Conservation (phyloP, 2,797 vertebrate species). For the Corythornis leucogaster region DNA sequence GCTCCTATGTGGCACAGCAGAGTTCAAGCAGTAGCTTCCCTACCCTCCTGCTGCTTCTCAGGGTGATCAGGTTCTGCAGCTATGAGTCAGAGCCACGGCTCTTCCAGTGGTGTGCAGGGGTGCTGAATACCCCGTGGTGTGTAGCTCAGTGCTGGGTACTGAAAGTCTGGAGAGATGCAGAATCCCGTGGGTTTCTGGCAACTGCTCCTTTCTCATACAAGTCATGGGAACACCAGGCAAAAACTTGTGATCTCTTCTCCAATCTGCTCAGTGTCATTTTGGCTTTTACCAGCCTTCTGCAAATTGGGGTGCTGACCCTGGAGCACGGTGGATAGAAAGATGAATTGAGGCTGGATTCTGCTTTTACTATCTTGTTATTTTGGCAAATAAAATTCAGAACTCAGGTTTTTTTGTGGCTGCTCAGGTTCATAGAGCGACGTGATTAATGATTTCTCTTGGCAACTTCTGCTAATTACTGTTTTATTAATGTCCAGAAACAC, state of each 20-base stretch:
- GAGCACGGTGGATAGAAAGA: neutral
- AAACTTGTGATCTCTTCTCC: neutral
- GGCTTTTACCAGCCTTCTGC: neutral
- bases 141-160: neutral
- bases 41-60: neutral
- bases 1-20: fast-evolving
- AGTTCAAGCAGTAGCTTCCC: neutral
- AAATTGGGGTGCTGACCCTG: neutral
- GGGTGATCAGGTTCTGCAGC: neutral
- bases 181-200: neutral
- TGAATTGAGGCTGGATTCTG: neutral
- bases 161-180: neutral
- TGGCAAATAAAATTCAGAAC: conserved; percentile 19
- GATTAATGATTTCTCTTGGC: conserved; percentile 10
- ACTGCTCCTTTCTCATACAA: neutral
- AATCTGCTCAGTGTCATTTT: neutral
- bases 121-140: neutral
- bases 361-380: neutral
- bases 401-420: neutral
- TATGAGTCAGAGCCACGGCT: neutral
- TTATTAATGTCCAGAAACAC: conserved; percentile 33
- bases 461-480: conserved; percentile 23
- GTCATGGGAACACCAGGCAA: neutral
- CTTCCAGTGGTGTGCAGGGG: neutral
- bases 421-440: neutral